Evolutionary conservation across 1,140 invertebrate species (phyloP).

Genomic region (Cepaea nemoralis): DNA sequence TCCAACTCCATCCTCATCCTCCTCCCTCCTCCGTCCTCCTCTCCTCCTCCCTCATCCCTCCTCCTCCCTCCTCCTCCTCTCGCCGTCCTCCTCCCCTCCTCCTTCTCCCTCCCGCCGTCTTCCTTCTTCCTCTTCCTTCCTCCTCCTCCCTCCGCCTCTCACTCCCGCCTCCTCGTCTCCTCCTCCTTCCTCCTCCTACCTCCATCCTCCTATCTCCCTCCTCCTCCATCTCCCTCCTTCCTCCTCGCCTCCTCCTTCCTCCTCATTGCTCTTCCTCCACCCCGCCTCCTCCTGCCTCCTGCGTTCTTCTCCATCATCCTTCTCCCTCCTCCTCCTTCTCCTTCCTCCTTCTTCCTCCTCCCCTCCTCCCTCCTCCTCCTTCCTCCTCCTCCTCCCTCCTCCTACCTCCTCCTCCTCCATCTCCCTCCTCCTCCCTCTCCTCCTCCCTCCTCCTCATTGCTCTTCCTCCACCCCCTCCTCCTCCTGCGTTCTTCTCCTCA

Average conservation of each 20-base stretch:
- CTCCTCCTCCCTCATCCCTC: too few relatives aligned
- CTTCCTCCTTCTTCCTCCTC: neutral
- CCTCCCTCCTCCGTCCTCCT: too few relatives aligned
- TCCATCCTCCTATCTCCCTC: neutral
- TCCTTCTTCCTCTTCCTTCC: neutral
- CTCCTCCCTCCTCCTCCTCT: too few relatives aligned
- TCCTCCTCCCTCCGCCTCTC: neutral
- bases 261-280: neutral
- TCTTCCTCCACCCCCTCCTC: neutral
- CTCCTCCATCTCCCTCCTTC: neutral
- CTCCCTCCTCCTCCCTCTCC: neutral
- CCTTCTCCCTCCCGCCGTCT: neutral
- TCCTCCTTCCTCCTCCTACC: neutral
- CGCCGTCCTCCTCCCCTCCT: neutral
- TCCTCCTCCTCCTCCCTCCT: constrained; percentile 8
- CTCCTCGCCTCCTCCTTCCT: neutral
- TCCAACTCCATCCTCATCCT: too few relatives aligned
- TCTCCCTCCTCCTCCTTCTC: neutral
- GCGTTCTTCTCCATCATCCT: neutral
- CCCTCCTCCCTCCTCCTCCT: neutral
- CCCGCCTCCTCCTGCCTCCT: neutral
- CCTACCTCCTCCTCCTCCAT: neutral
- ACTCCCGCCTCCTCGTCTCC: neutral
- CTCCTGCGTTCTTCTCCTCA: neutral
- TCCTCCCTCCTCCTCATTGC: constrained; percentile 1